Conservation (phyloP, 2,113 vertebrate species). For the Eira barbara region DNA sequence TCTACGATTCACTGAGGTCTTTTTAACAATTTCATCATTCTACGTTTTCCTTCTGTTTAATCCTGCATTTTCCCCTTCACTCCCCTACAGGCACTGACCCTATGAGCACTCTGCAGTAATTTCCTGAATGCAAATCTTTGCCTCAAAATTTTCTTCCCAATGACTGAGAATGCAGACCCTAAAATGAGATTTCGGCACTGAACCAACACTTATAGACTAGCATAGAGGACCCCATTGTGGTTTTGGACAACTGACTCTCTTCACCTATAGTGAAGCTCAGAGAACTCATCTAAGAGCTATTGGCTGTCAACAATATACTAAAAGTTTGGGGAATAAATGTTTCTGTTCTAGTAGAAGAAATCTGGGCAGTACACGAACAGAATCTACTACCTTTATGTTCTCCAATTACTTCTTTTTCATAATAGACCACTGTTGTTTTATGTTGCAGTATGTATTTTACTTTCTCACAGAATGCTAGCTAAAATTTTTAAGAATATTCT, state of each 20-base stretch:
- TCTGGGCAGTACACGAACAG: background rate
- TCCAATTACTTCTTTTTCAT: background rate
- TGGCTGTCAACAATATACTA: background rate
- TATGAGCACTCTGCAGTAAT: background rate
- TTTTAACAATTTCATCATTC: background rate
- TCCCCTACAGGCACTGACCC: background rate
- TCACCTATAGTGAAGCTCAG: background rate
- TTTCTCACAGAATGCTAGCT: background rate
- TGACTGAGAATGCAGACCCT: background rate
- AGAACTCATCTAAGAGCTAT: background rate
- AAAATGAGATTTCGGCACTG: background rate
- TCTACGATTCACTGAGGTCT: background rate
- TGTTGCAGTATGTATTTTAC: background rate
- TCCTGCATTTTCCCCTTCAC: background rate
- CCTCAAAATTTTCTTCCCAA: background rate
- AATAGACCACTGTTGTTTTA: background rate
- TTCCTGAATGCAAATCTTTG: background rate
- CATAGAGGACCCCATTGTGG: background rate
- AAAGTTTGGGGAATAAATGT: background rate
- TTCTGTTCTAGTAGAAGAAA: background rate
- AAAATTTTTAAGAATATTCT: background rate
- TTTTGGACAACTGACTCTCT: background rate
- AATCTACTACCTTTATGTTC: background rate
- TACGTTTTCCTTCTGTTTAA: background rate
- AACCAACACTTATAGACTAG: background rate